Base-by-base conservation (phyloP, 2,888 invertebrate genomes). In the Adineta ricciae region DNA sequence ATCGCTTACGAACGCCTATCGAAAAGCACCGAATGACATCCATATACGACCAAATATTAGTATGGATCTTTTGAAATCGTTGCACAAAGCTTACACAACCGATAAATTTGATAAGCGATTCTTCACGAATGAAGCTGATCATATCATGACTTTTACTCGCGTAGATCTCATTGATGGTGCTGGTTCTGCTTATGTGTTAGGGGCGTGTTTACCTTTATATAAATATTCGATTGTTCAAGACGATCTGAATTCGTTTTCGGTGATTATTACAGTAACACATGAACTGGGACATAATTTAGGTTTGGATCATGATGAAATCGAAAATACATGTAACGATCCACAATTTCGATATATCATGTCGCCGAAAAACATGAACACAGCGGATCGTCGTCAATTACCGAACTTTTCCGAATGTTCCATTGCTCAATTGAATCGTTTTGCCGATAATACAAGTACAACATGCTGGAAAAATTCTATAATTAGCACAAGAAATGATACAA, bases 221-320 rank as follows among this genome's bases (percentile, higher is more conserved):
- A 38, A 78, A 78, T 78, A 78, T 78, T 78, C 78, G 41, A 78
- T 78, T 78, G 32, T 78, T 78, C 78, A 78, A 78, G 78, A 78
- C 9, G 78, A 78, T 78, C 8, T 78, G 1, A 78, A 78, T 41
- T 16, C 78, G 41, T 78, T 41, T 38, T n/a, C 41, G 8, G 78
- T 78, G 2, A 41, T 16, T 38, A 41, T 78, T 16, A 78, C 78
- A 16, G 38, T 41, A 41, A 24, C 78, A 41, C 78, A 78, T 41
- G 78, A 78, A 41, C n/a, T 78, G 24, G 78, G 78, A 8, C 78
- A 78, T 78, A 78, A 78, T 78, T 24, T 78, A 8, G 78, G 78
- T 11, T 41, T 78, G 9, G 32, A 38, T 78, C 78, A 78, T 78
- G 78, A 78, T 41, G 78, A 78, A 78, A 41, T 3, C 9, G 78